Conservation (phyloP, 2,797 vertebrate genomes). For the Sylvia borin region DNA sequence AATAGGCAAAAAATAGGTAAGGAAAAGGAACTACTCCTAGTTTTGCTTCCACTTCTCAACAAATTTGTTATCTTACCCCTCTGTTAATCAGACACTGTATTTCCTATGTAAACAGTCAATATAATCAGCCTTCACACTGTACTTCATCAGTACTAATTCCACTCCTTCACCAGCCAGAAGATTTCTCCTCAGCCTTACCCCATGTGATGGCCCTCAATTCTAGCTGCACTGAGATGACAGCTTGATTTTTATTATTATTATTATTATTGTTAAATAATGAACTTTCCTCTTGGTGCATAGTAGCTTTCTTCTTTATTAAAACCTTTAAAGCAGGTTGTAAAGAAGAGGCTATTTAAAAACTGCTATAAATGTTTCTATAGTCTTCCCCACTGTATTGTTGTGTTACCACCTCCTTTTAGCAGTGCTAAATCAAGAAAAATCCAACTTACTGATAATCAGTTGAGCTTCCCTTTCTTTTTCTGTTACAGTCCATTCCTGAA, state of each 20-base stretch:
- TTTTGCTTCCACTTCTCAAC: slow-evolving; percentile 17
- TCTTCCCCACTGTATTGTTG: neutral
- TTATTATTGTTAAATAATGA: neutral
- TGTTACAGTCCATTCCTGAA: slow-evolving; percentile 91
- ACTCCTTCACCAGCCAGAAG: neutral
- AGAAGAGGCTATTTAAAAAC: neutral
- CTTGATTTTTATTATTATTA: neutral
- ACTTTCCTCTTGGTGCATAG: neutral
- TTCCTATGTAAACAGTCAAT: neutral
- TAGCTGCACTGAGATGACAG: neutral
- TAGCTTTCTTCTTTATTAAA: neutral
- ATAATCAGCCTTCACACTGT: neutral
- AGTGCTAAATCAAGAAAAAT: neutral
- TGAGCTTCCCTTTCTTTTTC: slow-evolving; percentile 96
- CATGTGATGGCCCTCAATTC: neutral
- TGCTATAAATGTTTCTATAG: neutral
- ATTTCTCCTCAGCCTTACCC: neutral
- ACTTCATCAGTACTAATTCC: neutral
- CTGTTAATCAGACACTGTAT: neutral
- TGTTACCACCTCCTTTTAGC: neutral
- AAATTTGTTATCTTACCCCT: neutral
- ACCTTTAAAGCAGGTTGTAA: neutral
- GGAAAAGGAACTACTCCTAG: slow-evolving; percentile 5
- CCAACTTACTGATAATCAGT: slow-evolving; percentile 94
- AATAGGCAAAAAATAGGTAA: slow-evolving; percentile 8